These are phyloP conservation scores for Tetropium fuscum DNA, from an alignment of 2,888 invertebrate species.

Conservation along the genomic window DNA sequence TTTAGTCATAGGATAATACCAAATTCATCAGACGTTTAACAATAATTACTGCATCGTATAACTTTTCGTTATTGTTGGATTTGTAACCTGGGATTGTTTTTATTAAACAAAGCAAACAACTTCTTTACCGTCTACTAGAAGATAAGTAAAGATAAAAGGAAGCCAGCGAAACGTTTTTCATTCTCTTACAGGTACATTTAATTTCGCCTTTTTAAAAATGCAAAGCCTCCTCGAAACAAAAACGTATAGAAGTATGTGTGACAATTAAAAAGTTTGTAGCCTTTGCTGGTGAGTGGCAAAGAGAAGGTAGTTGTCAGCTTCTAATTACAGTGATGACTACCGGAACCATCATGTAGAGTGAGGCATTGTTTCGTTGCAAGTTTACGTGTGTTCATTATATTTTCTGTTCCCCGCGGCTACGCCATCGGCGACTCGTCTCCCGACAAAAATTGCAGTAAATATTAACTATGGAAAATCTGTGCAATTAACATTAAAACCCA, in stretches of 20 bases:
- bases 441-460: too few species aligned
- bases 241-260: conserved; percentile 24
- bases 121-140: conserved; percentile 15
- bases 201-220: conserved; percentile 21
- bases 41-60: too few species aligned
- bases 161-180: conserved; percentile 8
- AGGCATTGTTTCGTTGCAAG: conserved; percentile 45
- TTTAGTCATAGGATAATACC: too few species aligned
- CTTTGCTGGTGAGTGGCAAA: conserved; percentile 26
- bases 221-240: conserved; percentile 20
- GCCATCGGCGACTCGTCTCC: conserved; percentile 16
- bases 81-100: too few species aligned
- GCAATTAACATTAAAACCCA: too few species aligned
- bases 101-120: neutral
- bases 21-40: too few species aligned
- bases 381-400: conserved; percentile 64
- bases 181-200: conserved; percentile 18
- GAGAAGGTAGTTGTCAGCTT: conserved; percentile 30
- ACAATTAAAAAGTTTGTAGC: conserved; percentile 28
- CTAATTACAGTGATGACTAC: conserved; percentile 47
- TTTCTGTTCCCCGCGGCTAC: conserved; percentile 2
- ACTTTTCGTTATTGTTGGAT: too few species aligned
- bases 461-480: too few species aligned
- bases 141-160: conserved; percentile 24
- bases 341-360: conserved; percentile 32